Evolutionary conservation across 2,797 vertebrate genomes (phyloP).

Genomic region (Channa striata): DNA sequence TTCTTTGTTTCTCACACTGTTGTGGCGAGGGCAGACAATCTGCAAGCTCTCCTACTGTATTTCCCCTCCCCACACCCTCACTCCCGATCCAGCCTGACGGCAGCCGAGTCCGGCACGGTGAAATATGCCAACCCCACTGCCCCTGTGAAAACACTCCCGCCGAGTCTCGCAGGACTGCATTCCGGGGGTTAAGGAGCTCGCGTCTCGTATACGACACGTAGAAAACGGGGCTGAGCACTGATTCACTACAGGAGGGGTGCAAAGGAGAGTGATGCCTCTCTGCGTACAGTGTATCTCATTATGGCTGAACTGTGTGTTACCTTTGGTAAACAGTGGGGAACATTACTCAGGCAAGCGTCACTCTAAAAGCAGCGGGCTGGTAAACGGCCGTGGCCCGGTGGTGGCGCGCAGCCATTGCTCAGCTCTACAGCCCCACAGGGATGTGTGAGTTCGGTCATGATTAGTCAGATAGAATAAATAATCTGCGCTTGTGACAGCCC

Average conservation of each 20-base stretch:
- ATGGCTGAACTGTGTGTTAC: conserved; percentile 80
- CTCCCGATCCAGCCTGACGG: conserved; percentile 54
- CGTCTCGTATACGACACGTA: conserved; percentile 63
- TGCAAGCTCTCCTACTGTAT: conserved; percentile 60
- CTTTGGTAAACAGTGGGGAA: conserved; percentile 76
- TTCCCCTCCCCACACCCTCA: conserved; percentile 35
- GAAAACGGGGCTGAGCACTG: conserved; percentile 69
- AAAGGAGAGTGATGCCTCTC: conserved; percentile 59
- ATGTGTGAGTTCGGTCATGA: conserved; percentile 61
- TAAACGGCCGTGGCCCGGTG: conserved; percentile 49
- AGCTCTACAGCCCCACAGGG: conserved; percentile 65
- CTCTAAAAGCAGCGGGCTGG: conserved; percentile 62
- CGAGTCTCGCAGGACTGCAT: conserved; percentile 70
- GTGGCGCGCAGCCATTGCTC: conserved; percentile 58
- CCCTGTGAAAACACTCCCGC: conserved; percentile 67
- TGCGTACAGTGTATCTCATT: conserved; percentile 67
- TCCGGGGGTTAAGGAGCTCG: conserved; percentile 81
- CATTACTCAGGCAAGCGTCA: conserved; percentile 67
- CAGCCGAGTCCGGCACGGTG: conserved; percentile 57
- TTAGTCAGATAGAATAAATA: conserved; percentile 75
- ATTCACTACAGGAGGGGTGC: conserved; percentile 59
- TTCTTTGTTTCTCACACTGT: conserved; percentile 72
- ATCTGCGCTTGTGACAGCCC: conserved; percentile 53
- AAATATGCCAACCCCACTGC: conserved; percentile 71
- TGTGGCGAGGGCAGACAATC: conserved; percentile 66